Evolutionary conservation across 2,113 vertebrate genomes (phyloP), one percentile per base, ranked within the genome.

Genomic region (Leptocoma aspasia): DNA sequence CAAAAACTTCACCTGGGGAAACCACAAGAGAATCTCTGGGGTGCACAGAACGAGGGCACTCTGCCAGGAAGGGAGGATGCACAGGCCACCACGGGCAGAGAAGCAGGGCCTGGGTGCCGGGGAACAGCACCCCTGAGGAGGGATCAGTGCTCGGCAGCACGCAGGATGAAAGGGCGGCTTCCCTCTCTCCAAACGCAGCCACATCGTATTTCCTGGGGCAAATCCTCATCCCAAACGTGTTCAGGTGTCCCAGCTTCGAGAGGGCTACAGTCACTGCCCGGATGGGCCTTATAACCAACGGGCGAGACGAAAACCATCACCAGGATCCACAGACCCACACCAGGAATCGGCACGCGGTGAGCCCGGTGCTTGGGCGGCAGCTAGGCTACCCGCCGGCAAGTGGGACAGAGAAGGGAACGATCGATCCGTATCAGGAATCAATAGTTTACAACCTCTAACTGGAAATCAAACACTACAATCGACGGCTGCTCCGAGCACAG

Each of bases 401-500:
- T 3, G 4, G 81, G 73, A 41, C 23, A 19, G 52, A 82, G 66
- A 89, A 87, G 30, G 37, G 84, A 57, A 73, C 24, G 8, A 95
- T 68, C 24, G 27, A 94, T 80, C 77, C 44, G 1, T 45, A 94
- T 79, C 39, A 4, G 41, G 17, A 92, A 79, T 65, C 89, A 22
- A 96, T 90, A 94, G 75, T 54, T 75, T 70, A 82, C 76, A 82
- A 30, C 71, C 92, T 91, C 92, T 71, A 83, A 89, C 68, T 52
- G 69, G 91, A 89, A 96, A 95, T 81, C 81, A 73, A 92, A 78
- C 71, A 50, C 45, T 18, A 16, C 83, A 59, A 78, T 45, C 63
- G 39, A 78, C n/a, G 37, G 61, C 82, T 24, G 49, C 53, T 79
- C 78, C 4, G 20, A 92, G 66, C 78, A 17, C 53, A 66, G 93